Evolutionary conservation across 2,888 invertebrate species (phyloP).

Genomic region (Dynastes maya): DNA sequence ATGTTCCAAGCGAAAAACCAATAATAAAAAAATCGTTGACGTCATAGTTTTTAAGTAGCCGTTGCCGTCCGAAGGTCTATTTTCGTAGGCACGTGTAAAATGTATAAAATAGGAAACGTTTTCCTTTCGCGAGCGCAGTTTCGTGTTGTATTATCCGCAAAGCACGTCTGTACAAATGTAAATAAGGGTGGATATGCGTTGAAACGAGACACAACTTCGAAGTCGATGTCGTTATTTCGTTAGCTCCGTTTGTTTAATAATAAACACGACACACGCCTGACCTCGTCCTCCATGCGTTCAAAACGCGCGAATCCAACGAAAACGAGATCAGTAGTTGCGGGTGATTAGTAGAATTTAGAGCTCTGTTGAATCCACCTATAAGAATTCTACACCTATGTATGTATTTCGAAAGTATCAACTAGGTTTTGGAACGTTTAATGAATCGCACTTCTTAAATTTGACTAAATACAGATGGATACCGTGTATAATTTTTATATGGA

Average conservation of each 20-base stretch:
- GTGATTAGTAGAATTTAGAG: neutral
- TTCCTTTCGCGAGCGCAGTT: neutral
- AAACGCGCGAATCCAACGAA: conserved; percentile 13
- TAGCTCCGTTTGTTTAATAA: conserved; percentile 20
- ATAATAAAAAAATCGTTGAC: conserved; percentile 6
- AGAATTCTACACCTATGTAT: neutral
- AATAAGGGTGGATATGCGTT: neutral
- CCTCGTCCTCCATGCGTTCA: conserved; percentile 9
- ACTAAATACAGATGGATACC: too few relatives aligned
- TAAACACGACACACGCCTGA: conserved; percentile 16
- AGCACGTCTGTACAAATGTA: neutral
- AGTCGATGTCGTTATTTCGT: neutral
- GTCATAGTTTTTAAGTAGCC: conserved; percentile 20
- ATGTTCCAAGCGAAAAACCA: too few relatives aligned
- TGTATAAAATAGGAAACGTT: conserved; percentile 41
- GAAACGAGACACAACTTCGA: too few relatives aligned
- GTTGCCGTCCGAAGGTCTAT: conserved; percentile 9
- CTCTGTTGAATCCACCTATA: neutral
- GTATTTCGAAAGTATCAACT: neutral
- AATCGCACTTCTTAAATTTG: too few relatives aligned
- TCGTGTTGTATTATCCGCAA: too few relatives aligned
- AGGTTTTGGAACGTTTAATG: neutral
- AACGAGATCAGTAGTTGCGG: neutral
- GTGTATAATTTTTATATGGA: too few relatives aligned
- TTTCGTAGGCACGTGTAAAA: conserved; percentile 39